A percentile compares a stretch with the other conserved stretches of the same genome.
These are phyloP conservation scores for Volucella inflata DNA, from an alignment of 2,888 invertebrate species.

Conservation along the genomic window DNA sequence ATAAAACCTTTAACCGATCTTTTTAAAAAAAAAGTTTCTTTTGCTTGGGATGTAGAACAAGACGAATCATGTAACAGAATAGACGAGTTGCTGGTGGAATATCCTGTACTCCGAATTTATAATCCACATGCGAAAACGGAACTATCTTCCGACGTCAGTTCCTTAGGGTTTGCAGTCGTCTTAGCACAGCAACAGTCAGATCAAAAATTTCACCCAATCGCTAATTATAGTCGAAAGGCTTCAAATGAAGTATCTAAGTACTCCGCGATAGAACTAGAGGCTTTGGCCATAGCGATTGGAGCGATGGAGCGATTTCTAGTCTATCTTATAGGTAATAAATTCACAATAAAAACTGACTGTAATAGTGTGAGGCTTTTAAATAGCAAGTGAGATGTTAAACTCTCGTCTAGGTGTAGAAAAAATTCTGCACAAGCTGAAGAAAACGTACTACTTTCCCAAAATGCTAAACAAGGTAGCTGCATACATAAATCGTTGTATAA, in stretches of 20 bases:
- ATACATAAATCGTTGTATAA: constrained; percentile 1
- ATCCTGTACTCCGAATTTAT: not conserved
- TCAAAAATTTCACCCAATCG: not conserved
- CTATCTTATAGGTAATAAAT: not conserved
- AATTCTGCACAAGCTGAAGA: not conserved
- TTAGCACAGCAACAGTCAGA: not conserved
- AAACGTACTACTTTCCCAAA: not conserved
- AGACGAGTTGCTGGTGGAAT: not conserved
- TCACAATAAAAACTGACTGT: constrained; percentile 7
- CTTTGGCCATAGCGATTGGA: not conserved
- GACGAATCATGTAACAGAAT: not conserved
- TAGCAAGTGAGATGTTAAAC: too few species aligned
- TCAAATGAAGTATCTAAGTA: not conserved
- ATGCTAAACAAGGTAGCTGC: not conserved
- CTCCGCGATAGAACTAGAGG: not conserved
- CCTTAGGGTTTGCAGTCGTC: not conserved
- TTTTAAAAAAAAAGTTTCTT: not conserved
- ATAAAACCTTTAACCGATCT: constrained; percentile 10
- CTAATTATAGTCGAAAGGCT: not conserved
- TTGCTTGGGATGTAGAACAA: not conserved
- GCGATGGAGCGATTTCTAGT: not conserved
- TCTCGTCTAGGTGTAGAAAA: not conserved
- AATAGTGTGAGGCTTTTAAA: too few species aligned
- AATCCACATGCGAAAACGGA: not conserved
- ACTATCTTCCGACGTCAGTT: not conserved